Evolutionary conservation across 2,888 invertebrate species (phyloP).

Genomic region (Andrena trimmerana): DNA sequence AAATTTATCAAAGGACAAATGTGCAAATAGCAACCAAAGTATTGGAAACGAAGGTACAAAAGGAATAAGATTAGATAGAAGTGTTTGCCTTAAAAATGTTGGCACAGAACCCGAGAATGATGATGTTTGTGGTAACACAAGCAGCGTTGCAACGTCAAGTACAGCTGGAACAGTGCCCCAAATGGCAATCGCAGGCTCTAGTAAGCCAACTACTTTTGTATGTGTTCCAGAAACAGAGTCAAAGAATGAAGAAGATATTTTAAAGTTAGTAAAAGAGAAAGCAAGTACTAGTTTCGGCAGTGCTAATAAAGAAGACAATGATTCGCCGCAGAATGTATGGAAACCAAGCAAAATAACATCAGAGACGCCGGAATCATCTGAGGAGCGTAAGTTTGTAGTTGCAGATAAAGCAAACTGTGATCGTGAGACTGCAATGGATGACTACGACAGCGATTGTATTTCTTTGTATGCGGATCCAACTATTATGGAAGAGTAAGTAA

Average conservation of each 20-base stretch:
- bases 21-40: not conserved
- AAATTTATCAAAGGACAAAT: not conserved
- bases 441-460: slow-evolving; percentile 61
- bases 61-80: slow-evolving; percentile 17
- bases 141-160: not conserved
- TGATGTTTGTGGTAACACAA: not conserved
- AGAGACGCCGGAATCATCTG: not conserved
- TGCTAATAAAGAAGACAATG: not conserved
- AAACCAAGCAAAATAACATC: not conserved
- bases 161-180: not conserved
- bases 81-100: too few species aligned
- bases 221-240: not conserved
- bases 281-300: not conserved
- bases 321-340: not conserved
- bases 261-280: not conserved
- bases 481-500: slow-evolving; percentile 53
- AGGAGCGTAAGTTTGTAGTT: not conserved
- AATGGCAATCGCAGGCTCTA: not conserved
- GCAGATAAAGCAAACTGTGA: not conserved
- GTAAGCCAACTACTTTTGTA: not conserved
- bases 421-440: not conserved
- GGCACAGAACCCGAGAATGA: not conserved
- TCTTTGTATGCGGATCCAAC: slow-evolving; percentile 67
- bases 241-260: not conserved
- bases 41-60: not conserved